Evolutionary conservation across 1,140 invertebrate species (phyloP), one percentile per base, ranked within the genome.

Genomic region (Trichogramma pretiosum): DNA sequence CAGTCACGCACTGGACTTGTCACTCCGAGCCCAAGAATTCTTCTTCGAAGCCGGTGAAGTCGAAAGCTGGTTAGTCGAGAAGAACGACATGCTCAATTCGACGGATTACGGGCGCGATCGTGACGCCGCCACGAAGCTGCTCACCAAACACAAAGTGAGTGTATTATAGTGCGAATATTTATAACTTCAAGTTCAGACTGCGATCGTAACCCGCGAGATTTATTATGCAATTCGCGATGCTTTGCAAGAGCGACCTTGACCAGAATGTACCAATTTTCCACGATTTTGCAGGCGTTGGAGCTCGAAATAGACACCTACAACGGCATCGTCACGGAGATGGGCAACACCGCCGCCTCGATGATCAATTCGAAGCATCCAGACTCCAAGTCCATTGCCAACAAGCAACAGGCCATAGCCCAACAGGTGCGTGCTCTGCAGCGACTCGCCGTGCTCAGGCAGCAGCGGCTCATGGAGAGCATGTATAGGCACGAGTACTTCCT

Each of bases 291-390:
- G 84, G 84, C 88, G 21, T 74, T 94, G 30, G 91, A 96, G 61
- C 73, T 95, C 18, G 92, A 97, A 69, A 71, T 96, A 50, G 93
- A 96, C 61, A 92, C 91, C 3, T 96, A 97, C 70, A 84, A 83
- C 55, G 89, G 87, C 14, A 89, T 97, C 37, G 85, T 95, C 4
- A 81, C 82, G 13, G 91, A 94, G 76, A 93, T 97, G 85, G 88
- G 89, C 13, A 85, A 87, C 62, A 84, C 81, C 43, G 91, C 89
- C 4, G 76, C 82, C 32, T 71, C 80, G 13, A 85, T 96, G 80
- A 82, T 92, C 2, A 74, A 77, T 33, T 69, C 77, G 4, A 79
- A 82, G 23, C 83, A 87, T 66, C 84, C 87, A 0, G 91, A 93
- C 57, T 82, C 85, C 18, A 84, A 85, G 60, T 76, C 82, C 1